Evolutionary conservation across 2,888 invertebrate species (phyloP).

Genomic region (Drosophila niveifrons): DNA sequence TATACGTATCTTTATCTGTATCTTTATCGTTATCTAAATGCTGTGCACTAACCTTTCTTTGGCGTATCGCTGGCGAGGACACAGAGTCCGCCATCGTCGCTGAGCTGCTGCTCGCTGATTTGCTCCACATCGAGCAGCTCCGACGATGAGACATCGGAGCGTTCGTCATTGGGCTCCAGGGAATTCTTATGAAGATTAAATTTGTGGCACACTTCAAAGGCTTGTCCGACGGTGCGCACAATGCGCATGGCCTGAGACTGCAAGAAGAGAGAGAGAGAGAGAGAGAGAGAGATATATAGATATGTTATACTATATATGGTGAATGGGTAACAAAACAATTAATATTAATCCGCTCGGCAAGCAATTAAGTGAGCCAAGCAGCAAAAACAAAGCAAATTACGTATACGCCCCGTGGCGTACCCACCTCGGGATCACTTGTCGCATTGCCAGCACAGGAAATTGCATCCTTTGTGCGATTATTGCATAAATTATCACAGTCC

Average conservation of each 20-base stretch:
- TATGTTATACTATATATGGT: slow-evolving; percentile 7
- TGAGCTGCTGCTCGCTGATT: slow-evolving; percentile 84
- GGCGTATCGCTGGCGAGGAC: slow-evolving; percentile 85
- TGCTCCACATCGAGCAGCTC: slow-evolving; percentile 85
- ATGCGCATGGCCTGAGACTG: slow-evolving; percentile 99
- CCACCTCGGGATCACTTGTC: slow-evolving; percentile 69
- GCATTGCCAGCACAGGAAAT: slow-evolving; percentile 57
- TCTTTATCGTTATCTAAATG: too few species aligned
- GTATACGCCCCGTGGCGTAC: slow-evolving; percentile 55
- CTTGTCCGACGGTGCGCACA: slow-evolving; percentile 99
- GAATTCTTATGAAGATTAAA: slow-evolving; percentile 89
- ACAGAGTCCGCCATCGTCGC: slow-evolving; percentile 85
- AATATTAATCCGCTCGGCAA: slow-evolving; percentile 50
- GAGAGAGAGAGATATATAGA: neutral
- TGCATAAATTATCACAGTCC: slow-evolving; percentile 76
- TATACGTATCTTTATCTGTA: neutral
- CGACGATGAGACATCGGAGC: slow-evolving; percentile 85
- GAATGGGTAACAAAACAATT: slow-evolving; percentile 38
- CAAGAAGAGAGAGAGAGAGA: slow-evolving; percentile 47
- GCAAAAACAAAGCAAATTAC: slow-evolving; percentile 47
- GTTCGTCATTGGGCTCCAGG: slow-evolving; percentile 85
- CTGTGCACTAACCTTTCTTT: slow-evolving; percentile 86
- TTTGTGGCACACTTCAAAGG: slow-evolving; percentile 99
- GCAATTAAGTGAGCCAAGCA: slow-evolving; percentile 34
- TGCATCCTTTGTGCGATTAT: slow-evolving; percentile 75